Evolutionary conservation across 2,797 vertebrate species (phyloP).

Genomic region (Vultur gryphus): DNA sequence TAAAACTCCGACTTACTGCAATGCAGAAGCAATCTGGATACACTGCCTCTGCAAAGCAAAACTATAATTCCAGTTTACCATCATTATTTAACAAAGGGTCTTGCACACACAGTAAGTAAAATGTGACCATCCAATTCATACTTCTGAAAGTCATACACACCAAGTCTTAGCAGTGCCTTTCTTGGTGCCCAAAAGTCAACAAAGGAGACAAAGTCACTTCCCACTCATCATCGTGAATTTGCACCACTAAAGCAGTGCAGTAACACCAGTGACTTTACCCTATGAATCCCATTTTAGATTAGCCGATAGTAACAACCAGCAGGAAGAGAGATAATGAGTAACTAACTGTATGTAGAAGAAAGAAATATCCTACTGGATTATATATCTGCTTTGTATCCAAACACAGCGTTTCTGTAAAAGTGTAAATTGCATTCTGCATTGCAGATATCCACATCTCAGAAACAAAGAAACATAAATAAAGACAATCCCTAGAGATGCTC

Average conservation of each 20-base stretch:
- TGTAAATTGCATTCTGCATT: neutral
- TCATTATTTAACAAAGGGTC: neutral
- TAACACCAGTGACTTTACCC: neutral
- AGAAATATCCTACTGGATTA: neutral
- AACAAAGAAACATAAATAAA: neutral
- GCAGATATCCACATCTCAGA: neutral
- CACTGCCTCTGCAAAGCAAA: neutral
- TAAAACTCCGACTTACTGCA: neutral
- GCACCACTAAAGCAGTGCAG: neutral
- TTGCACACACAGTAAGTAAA: neutral
- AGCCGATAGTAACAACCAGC: neutral
- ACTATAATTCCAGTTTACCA: neutral
- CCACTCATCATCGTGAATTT: neutral
- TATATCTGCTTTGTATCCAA: neutral
- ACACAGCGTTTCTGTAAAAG: neutral
- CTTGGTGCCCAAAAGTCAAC: neutral
- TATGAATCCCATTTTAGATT: neutral
- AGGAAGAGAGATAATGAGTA: neutral
- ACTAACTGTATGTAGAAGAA: neutral
- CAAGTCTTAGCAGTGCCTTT: neutral
- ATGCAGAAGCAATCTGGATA: neutral
- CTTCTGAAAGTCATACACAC: neutral
- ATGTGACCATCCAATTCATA: neutral
- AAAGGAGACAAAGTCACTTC: neutral
- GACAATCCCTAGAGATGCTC: neutral